phyloP scores from a whole-genome alignment of 2,888 invertebrate species.

The Lasioglossum oenotherae region DNA sequence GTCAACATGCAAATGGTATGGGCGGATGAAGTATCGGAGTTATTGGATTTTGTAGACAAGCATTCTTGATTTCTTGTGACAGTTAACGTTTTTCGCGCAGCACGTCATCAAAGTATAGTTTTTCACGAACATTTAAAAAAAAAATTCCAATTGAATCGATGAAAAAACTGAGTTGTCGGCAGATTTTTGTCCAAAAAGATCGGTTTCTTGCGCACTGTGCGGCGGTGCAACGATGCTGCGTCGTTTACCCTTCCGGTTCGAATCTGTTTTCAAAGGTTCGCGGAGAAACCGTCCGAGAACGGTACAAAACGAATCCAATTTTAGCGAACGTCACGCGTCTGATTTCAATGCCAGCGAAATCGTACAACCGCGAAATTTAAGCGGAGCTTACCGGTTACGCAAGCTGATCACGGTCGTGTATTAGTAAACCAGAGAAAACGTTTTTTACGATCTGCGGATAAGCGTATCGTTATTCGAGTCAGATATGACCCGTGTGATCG shows the following conservation, averaged over 20 bases:
- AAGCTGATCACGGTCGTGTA: neutral
- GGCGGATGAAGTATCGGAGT: too few species aligned
- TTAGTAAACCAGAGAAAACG: neutral
- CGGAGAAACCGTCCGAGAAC: neutral
- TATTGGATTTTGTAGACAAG: too few species aligned
- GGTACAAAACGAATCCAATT: conserved; percentile 12
- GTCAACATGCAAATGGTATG: too few species aligned
- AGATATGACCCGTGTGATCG: neutral
- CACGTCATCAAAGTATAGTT: too few species aligned
- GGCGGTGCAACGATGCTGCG: neutral
- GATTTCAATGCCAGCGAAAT: conserved; percentile 23
- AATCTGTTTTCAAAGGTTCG: neutral
- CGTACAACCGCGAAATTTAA: conserved; percentile 23
- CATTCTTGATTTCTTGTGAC: too few species aligned
- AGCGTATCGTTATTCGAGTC: neutral
- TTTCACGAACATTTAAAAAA: too few species aligned
- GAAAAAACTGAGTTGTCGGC: too few species aligned
- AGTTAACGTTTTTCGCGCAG: too few species aligned
- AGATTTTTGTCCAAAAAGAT: too few species aligned
- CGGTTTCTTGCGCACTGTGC: neutral
- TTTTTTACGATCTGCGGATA: neutral
- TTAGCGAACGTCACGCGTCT: neutral
- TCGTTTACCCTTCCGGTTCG: neutral
- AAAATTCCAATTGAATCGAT: too few species aligned
- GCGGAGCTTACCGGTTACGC: conserved; percentile 8